Base-by-base conservation (phyloP, 92 coral and sea anemone genomes). In the Palythoa grandiflora region DNA sequence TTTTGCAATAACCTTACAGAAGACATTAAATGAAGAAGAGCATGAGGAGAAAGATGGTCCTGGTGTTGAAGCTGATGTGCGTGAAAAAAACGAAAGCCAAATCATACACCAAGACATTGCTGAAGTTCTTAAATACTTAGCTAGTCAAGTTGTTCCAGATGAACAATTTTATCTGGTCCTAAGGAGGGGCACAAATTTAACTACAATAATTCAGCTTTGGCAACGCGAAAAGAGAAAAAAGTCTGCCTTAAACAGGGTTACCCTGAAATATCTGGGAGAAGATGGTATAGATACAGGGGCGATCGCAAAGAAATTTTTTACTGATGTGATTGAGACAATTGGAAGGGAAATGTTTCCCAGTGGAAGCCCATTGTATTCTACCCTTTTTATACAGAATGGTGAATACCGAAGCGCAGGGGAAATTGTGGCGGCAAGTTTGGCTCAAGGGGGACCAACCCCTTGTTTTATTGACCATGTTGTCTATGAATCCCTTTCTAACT, bases 281-380 rank as follows among this genome's bases (percentile, higher is more conserved):
- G 70, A 78, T 19, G 83, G 68, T 54, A 84, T 70, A 20, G 60
- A 84, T 47, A 40, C 68, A 1, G 68, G 61, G 38, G 84, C 91
- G 5, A 55, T 83, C 17, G 79, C 88, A 21, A 73, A 83, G 53
- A 73, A 89, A 38, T 83, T 63, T 68, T 83, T 89, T 35, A 75
- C 88, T 16, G 55, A 83, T 60, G 47, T 66, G 12, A 75, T 70
- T 52, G 68, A 52, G 20, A 74, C 38, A 15, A 83, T 89, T 65
- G 81, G 77, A 39, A 28, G 74, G 84, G 78, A 40, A 35, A 15
- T 83, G 39, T 89, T 89, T 72, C 91, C 91, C 53, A 76, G 84
- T 73, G 85, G 88, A 61, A 89, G 88, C 84, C 91, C 88, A 75
- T 38, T 89, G 7, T 54, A 83, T 55, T 89, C 88, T 38, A 89